Base-by-base conservation (phyloP, 1,140 invertebrate species). In the Sinella curviseta region DNA sequence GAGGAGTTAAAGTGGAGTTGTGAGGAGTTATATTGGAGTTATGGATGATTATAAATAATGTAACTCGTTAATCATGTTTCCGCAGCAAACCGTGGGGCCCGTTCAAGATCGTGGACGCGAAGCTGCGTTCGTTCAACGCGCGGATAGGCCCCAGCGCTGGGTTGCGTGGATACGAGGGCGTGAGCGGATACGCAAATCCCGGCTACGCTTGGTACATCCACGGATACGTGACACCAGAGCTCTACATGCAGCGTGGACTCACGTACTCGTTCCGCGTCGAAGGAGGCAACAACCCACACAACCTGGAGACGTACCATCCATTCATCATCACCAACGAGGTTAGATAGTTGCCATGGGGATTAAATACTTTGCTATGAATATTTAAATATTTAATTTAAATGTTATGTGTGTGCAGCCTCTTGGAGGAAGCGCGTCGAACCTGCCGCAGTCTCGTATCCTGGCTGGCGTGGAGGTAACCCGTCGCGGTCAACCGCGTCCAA, bases 261-360 rank as follows among this genome's bases (percentile, higher is more conserved):
- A 93, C 91, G 0, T 98, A 98, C 87, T 91, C 90, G 16, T 96
- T 97, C 84, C 90, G 86, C 60, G 92, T 96, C 31, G 89, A 91
- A 78, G 95, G 95, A 35, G 95, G 95, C 0, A 95, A 96, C 84
- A 94, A 97, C 88, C 94, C 95, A 1, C 93, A 96, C 85, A 95
- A 93, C 81, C 89, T 94, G 0, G 91, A 93, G 70, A 90, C 91
- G 85, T 97, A 97, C 87, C 96, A 98, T 89, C 96, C 96, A 8
- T 88, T 98, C 39, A 95, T 98, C 67, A 94, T 98, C 78, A 96
- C 95, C 1, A 92, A 94, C 85, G 94, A 96, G 85, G 82, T 81
- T 65, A 81, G 35, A 26, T 12, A 35, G 8, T 14, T 17, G 34
- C 4, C 28, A 26, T 70, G 14, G 48, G n/a, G n/a, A 54, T 16